Base-by-base conservation (phyloP, 2,888 invertebrate species). In the Cosmopolites sordidus region DNA sequence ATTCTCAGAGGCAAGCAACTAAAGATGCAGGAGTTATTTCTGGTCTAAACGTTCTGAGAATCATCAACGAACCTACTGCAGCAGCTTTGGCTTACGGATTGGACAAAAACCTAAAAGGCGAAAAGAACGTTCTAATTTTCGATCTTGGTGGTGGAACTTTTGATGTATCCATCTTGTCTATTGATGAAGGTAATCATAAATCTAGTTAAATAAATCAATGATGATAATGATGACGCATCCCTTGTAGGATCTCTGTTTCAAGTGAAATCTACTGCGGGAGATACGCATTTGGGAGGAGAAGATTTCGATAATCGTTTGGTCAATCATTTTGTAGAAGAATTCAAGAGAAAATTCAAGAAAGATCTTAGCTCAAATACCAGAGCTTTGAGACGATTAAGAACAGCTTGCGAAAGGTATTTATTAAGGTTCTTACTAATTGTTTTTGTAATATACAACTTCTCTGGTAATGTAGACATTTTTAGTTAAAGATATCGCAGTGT, bases 41-140 rank as follows among this genome's bases (percentile, higher is more conserved):
- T 16, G 92, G 89, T 1, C 72, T 95, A 17, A 92, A 92, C 72
- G 92, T 95, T 1, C 76, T 93, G 37, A 81, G 93, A 64, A 93
- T 94, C 57, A 90, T 92, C 62, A 92, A 92, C 70, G 92, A 94
- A 71, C 93, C 93, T 6, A 93, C 92, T 1, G 89, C 90, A 1
- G 92, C 91, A 15, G 91, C 91, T 38, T 76, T 92, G 54, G 90
- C 92, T 51, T 92, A 93, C 65, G 92, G 93, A 5, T 74, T 87
- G 42, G 87, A 87, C 67, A 87, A 87, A 72, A 82, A 86, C 64
- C 75, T 86, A 11, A 83, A 81, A 68, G 86, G 87, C 1, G 87
- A 87, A 66, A 84, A 83, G 60, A 87, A 84, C 68, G 84, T 87
- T 4, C 73, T 87, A 9, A 87, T 88, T 63, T 87, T 86, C 64